phyloP scores from a whole-genome alignment of 1,140 invertebrate genomes.

The Bombyx mori region DNA sequence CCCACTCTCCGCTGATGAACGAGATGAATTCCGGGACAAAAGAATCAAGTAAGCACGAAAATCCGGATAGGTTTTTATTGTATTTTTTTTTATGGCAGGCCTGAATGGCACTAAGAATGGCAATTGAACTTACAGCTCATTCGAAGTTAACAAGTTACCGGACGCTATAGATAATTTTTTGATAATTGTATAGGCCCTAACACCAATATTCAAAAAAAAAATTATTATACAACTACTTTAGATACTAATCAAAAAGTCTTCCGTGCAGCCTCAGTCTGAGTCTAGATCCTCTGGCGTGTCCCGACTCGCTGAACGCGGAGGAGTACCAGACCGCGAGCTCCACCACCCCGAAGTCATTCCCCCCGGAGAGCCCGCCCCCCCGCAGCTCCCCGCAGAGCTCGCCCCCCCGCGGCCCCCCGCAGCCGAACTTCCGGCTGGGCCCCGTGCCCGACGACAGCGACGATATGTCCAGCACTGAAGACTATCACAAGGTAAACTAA shows the following conservation, averaged over 20 bases:
- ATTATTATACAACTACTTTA: not conserved
- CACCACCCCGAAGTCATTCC: slow-evolving; percentile 33
- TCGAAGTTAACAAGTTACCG: too few relatives aligned
- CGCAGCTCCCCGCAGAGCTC: slow-evolving; percentile 26
- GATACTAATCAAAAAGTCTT: not conserved
- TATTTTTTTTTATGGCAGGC: too few relatives aligned
- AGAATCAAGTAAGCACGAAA: slow-evolving; percentile 32
- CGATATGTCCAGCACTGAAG: slow-evolving; percentile 66
- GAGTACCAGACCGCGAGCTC: slow-evolving; percentile 83
- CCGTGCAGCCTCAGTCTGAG: slow-evolving; percentile 42
- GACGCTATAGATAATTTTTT: too few relatives aligned
- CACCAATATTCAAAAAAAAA: not conserved
- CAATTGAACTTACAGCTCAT: too few relatives aligned
- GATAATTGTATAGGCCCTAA: too few relatives aligned
- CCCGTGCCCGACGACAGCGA: slow-evolving; percentile 56
- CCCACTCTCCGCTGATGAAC: slow-evolving; percentile 48
- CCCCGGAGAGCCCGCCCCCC: slow-evolving; percentile 25
- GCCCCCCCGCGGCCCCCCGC: slow-evolving; percentile 11
- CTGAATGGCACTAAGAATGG: too few relatives aligned
- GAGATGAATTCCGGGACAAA: slow-evolving; percentile 40
- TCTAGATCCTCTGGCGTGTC: slow-evolving; percentile 40
- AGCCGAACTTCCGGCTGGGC: slow-evolving; percentile 35
- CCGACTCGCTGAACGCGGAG: slow-evolving; percentile 66
- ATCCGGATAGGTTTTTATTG: too few relatives aligned
- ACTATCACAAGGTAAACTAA: slow-evolving; percentile 51